Evolutionary conservation across 2,113 vertebrate genomes (phyloP), one percentile per base, ranked within the genome.

Genomic region (Accipiter virgatus): DNA sequence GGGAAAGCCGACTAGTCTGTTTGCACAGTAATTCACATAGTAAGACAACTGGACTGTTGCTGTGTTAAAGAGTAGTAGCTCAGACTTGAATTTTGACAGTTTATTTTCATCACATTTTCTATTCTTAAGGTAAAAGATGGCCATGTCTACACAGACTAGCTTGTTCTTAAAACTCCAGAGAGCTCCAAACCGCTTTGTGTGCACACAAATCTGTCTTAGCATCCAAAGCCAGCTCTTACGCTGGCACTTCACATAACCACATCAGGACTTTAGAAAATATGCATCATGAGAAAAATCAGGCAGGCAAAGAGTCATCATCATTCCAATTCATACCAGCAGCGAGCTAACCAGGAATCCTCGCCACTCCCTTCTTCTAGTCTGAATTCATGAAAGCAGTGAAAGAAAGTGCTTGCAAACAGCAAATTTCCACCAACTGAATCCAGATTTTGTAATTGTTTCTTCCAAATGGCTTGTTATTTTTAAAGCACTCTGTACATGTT

Each of bases 401-500:
- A 77, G 47, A 63, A 95, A 94, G 71, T 73, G 87, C 89, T 90
- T 75, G 86, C 1, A 7, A 96, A 68, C 72, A 95, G 84, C 93
- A 91, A 43, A 82, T 95, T 93, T 90, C 13, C 74, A 82, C 77
- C 63, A 93, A 75, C 17, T 13, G 53, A 84, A 96, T 78, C 36
- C 92, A 88, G 81, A 92, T 93, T 95, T 80, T 82, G 58, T 47
- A 70, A 68, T 16, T 93, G 66, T 93, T 90, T 61, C 91, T 85
- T 91, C 66, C 73, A 61, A 94, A 91, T 19, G 22, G 73, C 56
- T 78, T 59, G 58, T 73, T 96, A 86, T 93, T 95, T 96, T 94
- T 94, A 86, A 79, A 94, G 93, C 62, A 45, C 78, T 95, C 50
- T 43, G 43, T 59, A 74, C 63, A 58, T 27, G 78, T 43, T 94